A percentile compares a stretch with the other conserved stretches of the same genome.
Evolutionary conservation across 53 echinoderm and acorn worm species (phyloP).

Genomic region (Paracentrotus lividus): DNA sequence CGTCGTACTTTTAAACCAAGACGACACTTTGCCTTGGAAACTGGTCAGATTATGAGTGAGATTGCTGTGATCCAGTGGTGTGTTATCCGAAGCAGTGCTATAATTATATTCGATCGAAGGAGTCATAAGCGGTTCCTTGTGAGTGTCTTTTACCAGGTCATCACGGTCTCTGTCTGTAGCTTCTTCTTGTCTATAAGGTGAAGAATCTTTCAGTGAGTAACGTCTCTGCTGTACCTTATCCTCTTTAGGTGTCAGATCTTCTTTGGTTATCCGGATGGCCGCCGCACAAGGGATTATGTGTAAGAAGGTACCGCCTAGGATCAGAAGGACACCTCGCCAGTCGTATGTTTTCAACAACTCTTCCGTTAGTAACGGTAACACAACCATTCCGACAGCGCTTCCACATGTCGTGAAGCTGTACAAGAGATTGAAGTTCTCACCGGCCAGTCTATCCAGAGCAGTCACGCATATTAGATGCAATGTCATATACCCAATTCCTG

Average conservation of each 20-base stretch:
- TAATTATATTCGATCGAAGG: not conserved
- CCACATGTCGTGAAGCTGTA: not conserved
- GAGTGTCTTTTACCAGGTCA: not conserved
- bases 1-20: not conserved
- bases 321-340: not conserved
- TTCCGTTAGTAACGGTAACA: not conserved
- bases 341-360: not conserved
- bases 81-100: not conserved
- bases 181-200: not conserved
- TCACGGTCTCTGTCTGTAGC: not conserved
- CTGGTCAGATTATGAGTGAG: not conserved
- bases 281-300: not conserved
- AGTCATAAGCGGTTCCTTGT: not conserved
- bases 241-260: not conserved
- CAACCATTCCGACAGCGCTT: not conserved
- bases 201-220: not conserved
- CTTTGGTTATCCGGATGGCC: not conserved
- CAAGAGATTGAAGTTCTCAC: not conserved
- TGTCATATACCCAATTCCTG: not conserved
- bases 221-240: not conserved
- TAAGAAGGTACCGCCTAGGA: not conserved
- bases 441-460: not conserved
- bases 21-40: not conserved
- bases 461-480: not conserved
- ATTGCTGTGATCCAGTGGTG: not conserved